These are phyloP conservation scores for Melieria picta DNA, from an alignment of 2,888 invertebrate genomes.

Conservation along the genomic window DNA sequence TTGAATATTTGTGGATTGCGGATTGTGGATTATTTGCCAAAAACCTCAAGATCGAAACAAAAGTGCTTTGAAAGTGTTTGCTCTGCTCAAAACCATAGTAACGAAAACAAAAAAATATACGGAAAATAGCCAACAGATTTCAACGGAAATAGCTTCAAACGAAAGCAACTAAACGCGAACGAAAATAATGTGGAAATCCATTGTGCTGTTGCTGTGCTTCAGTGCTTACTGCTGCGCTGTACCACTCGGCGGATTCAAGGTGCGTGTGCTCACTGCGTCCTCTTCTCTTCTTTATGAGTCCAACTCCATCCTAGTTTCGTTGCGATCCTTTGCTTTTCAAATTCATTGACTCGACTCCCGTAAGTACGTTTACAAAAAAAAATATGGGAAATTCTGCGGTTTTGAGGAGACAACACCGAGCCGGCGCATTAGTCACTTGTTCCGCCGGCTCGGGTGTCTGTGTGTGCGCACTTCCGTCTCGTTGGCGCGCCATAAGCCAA, in stretches of 20 bases:
- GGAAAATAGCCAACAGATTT: conserved; percentile 8
- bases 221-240: conserved; percentile 57
- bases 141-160: conserved; percentile 19
- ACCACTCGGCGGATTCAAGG: conserved; percentile 59
- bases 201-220: conserved; percentile 54
- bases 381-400: neutral
- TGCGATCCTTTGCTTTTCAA: neutral
- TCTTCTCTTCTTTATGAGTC: neutral
- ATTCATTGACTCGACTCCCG: neutral
- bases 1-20: conserved; percentile 2
- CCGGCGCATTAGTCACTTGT: no score
- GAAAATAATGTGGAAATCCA: conserved; percentile 56
- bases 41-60: conserved; percentile 5
- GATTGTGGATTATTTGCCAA: conserved; percentile 13
- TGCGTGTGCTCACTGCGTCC: conserved; percentile 45
- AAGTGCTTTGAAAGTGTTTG: conserved; percentile 12
- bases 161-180: conserved; percentile 9
- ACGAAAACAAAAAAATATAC: conserved; percentile 18
- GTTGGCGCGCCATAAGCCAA: neutral
- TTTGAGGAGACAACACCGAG: no score
- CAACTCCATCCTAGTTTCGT: no score
- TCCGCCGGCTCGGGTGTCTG: neutral
- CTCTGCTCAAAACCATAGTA: no score
- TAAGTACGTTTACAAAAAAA: neutral
- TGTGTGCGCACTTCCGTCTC: neutral